These are phyloP conservation scores for Chymomyza caudatula DNA, from an alignment of 2,888 invertebrate species.

Conservation along the genomic window DNA sequence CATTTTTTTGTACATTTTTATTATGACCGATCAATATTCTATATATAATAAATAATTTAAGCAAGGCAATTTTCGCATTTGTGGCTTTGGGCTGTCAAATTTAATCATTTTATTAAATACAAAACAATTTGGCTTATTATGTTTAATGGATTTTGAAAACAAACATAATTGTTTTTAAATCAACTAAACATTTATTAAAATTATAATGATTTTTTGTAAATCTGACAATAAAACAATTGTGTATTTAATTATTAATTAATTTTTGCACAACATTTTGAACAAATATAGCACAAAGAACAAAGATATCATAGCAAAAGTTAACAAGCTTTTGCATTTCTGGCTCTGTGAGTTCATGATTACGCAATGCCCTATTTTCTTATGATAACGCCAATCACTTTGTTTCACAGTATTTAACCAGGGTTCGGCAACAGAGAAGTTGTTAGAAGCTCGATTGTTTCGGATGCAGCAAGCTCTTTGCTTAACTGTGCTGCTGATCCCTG, in stretches of 20 bases:
- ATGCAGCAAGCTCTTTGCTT: no score
- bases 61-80: constrained; percentile 55
- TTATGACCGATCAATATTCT: not conserved
- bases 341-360: no score
- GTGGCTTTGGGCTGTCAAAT: constrained; percentile 61
- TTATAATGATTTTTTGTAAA: not conserved
- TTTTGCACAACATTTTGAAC: no score
- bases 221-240: not conserved
- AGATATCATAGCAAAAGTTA: no score
- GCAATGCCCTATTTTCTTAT: no score
- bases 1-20: constrained; percentile 22
- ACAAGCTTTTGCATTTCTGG: no score
- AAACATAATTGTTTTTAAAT: not conserved
- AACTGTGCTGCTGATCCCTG: no score
- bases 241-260: not conserved
- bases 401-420: no score
- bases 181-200: not conserved
- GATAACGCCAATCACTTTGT: no score
- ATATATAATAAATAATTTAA: not conserved
- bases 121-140: constrained; percentile 36
- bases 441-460: no score
- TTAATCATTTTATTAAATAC: constrained; percentile 52
- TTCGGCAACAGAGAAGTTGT: no score
- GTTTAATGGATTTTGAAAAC: not conserved
- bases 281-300: no score